Evolutionary conservation across 2,888 invertebrate species (phyloP), one percentile per base, ranked within the genome.

Genomic region (Brenthis ino): DNA sequence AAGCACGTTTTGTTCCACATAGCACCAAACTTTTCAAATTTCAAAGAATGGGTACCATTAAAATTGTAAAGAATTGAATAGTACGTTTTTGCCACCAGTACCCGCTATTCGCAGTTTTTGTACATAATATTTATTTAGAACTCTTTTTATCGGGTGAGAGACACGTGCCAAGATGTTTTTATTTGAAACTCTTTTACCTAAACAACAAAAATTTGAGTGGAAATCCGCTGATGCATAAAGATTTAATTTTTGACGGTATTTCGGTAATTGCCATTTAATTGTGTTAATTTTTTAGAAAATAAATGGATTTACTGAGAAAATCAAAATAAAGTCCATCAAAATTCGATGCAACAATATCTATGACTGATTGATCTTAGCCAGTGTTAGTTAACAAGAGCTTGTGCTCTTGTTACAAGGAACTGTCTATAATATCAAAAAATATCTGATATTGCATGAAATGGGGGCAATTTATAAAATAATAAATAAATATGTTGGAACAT

Each of bases 151-250:
- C 37, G 50, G 48, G 20, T 64, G 57, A 63, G 37, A 67, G 63
- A 57, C 63, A 67, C 67, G 67, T 28, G 67, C 63, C 43, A 14
- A 28, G 47, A 20, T 24, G 57, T 51, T 64, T 63, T 57, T 64
- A 50, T 48, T 50, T 33, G 24, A 6, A 33, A n/a, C 11, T 48
- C 12, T 24, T 28, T 28, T 24, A 54, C 12, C 12, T 43, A 28
- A 51, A 51, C n/a, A 51, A 16, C 28, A 60, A 66, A 58, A 53
- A 66, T 28, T 58, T 60, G 33, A 28, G 28, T 60, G 50, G 60
- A 50, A 60, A 60, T 50, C 50, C 50, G 50, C 28, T 33, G 28
- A n/a, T 6, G 12, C 33, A 60, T 60, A 12, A 50, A 43, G 37
- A 43, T 11, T 33, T 1, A 12, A 50, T n/a, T 60, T 24, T 60